phyloP scores from a whole-genome alignment of 2,113 vertebrate genomes.

The Prionailurus viverrinus region DNA sequence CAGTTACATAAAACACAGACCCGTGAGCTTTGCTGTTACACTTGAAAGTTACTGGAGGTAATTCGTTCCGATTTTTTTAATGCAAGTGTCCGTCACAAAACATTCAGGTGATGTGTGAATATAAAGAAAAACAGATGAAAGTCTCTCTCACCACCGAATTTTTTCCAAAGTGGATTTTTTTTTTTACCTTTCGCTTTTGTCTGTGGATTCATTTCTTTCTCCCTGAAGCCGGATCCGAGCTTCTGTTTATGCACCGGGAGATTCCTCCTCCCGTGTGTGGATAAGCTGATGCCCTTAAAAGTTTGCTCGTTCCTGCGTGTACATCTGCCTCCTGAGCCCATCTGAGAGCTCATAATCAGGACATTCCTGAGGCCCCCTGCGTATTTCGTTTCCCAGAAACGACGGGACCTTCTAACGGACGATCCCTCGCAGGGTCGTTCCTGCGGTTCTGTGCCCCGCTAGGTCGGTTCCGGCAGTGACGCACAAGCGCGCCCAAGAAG shows the following conservation, averaged over 20 bases:
- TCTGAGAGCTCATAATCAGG: background rate
- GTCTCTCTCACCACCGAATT: accelerated
- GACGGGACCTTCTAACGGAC: accelerated
- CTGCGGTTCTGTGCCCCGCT: accelerated
- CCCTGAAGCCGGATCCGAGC: background rate
- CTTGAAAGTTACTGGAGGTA: background rate
- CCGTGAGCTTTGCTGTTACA: background rate
- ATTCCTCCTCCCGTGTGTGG: background rate
- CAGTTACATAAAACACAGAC: background rate
- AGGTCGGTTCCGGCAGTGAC: accelerated
- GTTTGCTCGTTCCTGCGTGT: background rate
- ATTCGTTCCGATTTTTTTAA: background rate
- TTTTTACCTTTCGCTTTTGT: background rate
- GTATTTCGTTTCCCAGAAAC: background rate
- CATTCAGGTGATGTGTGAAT: background rate
- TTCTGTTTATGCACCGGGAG: background rate
- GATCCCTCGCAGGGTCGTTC: too few relatives aligned
- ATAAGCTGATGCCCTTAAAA: background rate
- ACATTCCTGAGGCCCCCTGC: background rate
- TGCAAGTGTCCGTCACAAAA: background rate
- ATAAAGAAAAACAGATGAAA: background rate
- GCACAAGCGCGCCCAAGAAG: accelerated
- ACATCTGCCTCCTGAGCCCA: too few relatives aligned
- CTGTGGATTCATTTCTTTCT: background rate
- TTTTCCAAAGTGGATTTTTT: background rate